phyloP scores from a whole-genome alignment of 2,113 vertebrate genomes.

The Arizona elegans region DNA sequence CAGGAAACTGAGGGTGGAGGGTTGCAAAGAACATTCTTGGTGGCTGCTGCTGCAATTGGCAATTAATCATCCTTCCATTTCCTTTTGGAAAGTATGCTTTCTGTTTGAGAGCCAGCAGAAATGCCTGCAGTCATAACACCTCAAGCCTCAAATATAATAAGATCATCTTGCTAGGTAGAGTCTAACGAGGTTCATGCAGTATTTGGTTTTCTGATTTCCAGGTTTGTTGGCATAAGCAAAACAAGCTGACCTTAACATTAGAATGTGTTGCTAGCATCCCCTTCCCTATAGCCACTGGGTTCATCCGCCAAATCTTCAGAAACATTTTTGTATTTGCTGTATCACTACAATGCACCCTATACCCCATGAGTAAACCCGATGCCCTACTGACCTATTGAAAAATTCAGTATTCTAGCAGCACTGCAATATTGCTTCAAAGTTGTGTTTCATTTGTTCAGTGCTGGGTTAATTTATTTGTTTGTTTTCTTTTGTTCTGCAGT shows the following conservation, averaged over 20 bases:
- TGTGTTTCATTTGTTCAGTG: not conserved
- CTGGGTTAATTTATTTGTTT: not conserved
- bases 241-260: not conserved
- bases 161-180: not conserved
- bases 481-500: not conserved
- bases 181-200: constrained; percentile 17
- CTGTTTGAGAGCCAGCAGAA: constrained; percentile 12
- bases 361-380: not conserved
- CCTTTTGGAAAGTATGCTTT: constrained; percentile 30
- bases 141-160: constrained; percentile 16
- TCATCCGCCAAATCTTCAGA: not conserved
- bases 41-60: constrained; percentile 12
- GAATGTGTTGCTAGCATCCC: not conserved
- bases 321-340: not conserved
- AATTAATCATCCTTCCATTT: constrained; percentile 30
- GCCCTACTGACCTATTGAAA: not conserved
- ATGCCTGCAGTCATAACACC: constrained; percentile 14
- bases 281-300: not conserved
- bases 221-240: not conserved
- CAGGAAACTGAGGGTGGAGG: constrained; percentile 20
- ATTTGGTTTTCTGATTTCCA: constrained; percentile 1
- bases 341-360: not conserved
- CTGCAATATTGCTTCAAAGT: not conserved
- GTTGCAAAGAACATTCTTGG: constrained; percentile 3
- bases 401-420: not conserved